Base-by-base conservation (phyloP, 1,140 invertebrate species). In the Drosophila arawakana region DNA sequence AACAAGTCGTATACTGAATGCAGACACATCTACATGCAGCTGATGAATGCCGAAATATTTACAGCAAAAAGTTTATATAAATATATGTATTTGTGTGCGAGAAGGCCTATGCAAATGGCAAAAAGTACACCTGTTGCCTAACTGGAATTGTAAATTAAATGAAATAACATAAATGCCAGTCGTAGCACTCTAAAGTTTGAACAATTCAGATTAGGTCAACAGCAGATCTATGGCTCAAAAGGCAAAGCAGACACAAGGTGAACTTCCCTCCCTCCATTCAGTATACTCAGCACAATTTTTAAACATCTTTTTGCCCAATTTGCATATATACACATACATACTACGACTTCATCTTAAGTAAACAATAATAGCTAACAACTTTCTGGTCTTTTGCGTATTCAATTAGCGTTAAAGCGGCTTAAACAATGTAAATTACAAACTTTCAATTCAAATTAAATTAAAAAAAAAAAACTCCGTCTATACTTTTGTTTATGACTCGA, bases 101-200 rank as follows among this genome's bases (percentile, higher is more conserved):
- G 47, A 61, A 59, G 37, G 47, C 35, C 35, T 52, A 43, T n/a
- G 50, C 50, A 54, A 55, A 52, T 63, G 37, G 41, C 57, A 35
- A 9, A 34, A 47, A 71, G 63, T 46, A 57, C 81, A 85, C 81
- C 82, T 85, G 81, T 85, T 85, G 81, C 71, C 46, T 35, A 41
- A 15, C 62, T 44, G 49, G 39, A 46, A 60, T 47, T 50, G 10
- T 59, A 73, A 47, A 62, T 43, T 30, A 62, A 73, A 85, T 47
- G 70, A 76, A 61, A 78, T 46, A 37, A 37, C 2, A 61, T 44
- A 62, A 74, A 60, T 46, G 39, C n/a, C 55, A 73, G 30, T 18
- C 44, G 57, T 25, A 34, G 50, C 10, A 39, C 47, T 46, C 60
- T 46, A 46, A 30, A 6, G 25, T 30, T 30, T 30, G 25, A 60